phyloP scores from a whole-genome alignment of 2,797 vertebrate species.

The Pangasius djambal region DNA sequence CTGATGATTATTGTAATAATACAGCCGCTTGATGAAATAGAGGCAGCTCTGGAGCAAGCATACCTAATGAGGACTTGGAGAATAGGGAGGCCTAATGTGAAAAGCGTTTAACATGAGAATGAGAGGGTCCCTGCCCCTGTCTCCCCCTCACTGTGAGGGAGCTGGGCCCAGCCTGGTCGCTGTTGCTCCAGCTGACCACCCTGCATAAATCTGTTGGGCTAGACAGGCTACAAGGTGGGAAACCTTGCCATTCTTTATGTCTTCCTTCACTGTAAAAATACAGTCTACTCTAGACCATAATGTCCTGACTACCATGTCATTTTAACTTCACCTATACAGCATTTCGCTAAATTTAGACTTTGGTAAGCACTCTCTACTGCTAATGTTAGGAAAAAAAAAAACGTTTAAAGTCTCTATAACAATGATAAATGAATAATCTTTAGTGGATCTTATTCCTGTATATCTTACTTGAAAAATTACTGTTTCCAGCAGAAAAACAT shows the following conservation, averaged over 20 bases:
- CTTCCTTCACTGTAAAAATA: neutral
- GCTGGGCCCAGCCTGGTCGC: conserved; percentile 39
- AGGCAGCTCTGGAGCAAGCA: conserved; percentile 58
- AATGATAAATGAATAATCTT: neutral
- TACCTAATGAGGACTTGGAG: conserved; percentile 59
- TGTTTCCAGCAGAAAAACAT: neutral
- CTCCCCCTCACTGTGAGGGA: conserved; percentile 52
- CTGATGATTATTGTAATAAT: conserved; percentile 64
- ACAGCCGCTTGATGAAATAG: conserved; percentile 59
- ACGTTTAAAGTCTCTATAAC: neutral
- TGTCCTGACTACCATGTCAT: neutral
- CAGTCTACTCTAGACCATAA: conserved; percentile 25
- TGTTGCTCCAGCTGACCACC: conserved; percentile 76
- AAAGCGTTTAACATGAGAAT: conserved; percentile 64
- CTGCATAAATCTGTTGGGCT: conserved; percentile 75
- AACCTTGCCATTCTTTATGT: conserved; percentile 25
- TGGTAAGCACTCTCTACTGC: neutral
- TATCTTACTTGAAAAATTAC: neutral
- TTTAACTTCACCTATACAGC: neutral
- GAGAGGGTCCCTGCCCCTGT: conserved; percentile 51
- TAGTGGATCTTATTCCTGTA: too few relatives aligned
- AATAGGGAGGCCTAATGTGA: conserved; percentile 58
- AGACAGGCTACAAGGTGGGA: conserved; percentile 53
- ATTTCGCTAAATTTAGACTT: neutral
- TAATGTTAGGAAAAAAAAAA: neutral